phyloP scores from a whole-genome alignment of 2,797 vertebrate genomes.

The Mycteria americana region DNA sequence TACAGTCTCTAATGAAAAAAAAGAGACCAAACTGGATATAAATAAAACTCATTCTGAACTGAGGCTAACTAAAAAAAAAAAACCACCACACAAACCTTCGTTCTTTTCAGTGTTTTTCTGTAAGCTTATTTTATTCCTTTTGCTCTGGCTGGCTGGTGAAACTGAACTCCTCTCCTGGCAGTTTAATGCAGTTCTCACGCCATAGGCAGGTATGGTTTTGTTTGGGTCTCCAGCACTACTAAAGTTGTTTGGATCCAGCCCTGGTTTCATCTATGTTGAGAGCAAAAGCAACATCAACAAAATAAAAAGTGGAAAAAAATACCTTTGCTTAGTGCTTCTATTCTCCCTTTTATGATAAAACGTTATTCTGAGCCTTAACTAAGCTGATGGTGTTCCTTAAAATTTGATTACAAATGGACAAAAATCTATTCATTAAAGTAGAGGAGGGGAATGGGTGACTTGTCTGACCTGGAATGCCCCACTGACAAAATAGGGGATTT shows the following conservation, averaged over 20 bases:
- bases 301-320: background rate
- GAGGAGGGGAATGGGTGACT: background rate
- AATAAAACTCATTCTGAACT: background rate
- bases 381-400: background rate
- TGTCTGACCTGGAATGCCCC: background rate
- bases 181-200: background rate
- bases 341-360: background rate
- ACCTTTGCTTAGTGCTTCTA: background rate
- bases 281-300: background rate
- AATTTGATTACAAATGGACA: background rate
- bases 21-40: background rate
- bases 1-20: background rate
- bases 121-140: background rate
- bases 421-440: background rate
- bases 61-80: background rate
- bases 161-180: background rate
- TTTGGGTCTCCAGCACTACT: background rate
- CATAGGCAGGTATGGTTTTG: background rate
- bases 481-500: background rate
- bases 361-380: background rate
- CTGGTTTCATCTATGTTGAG: background rate
- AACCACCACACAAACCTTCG: background rate
- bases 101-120: background rate
- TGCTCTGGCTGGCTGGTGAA: background rate
- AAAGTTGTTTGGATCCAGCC: background rate